Base-by-base conservation (phyloP, 2,888 invertebrate species). In the Nasonia oneida region DNA sequence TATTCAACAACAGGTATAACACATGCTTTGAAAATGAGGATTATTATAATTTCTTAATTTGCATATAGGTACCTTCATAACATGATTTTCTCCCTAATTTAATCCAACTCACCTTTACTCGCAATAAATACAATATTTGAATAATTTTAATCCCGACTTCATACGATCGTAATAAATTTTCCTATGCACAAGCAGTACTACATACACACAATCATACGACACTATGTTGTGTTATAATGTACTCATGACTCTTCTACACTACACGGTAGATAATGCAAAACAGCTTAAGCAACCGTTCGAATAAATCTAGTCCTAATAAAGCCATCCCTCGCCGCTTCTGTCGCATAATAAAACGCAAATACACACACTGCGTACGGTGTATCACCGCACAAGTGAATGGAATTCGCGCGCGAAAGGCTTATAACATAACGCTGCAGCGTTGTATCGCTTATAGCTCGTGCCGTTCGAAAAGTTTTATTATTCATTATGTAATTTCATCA, bases 251-350 rank as follows among this genome's bases (percentile, higher is more conserved):
- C 23, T 23, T 23, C 23, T 23, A 23, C 23, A 23, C 29, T 29
- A 29, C 29, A 1, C 14, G 33, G 8, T 47, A n/a, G 39, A n/a
- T 12, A 23, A 73, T 47, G 5, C 10, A n/a, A 71, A 37, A 73
- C 12, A 37, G 39, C 42, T 73, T 73, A 23, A n/a, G 42, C 53
- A 76, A 33, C 15, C 10, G 5, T 61, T 33, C n/a, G 14, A 61
- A 39, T 57, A 57, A 77, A 57, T 77, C 76, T n/a, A 61, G 18
- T n/a, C 29, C n/a, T 77, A 77, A 77, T 77, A 61, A 77, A 77
- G 18, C 18, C 6, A 76, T 57, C 33, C 18, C 37, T 29, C 37
- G 5, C 33, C 29, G 29, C 29, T 29, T 53, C 15, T 75, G 14
- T 23, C 23, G 74, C 75, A 50, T 75, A 75, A 75, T 50, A 75